These are phyloP conservation scores for Pterobdella sp. DNA, from an alignment of 2,888 invertebrate genomes.

Conservation along the genomic window DNA sequence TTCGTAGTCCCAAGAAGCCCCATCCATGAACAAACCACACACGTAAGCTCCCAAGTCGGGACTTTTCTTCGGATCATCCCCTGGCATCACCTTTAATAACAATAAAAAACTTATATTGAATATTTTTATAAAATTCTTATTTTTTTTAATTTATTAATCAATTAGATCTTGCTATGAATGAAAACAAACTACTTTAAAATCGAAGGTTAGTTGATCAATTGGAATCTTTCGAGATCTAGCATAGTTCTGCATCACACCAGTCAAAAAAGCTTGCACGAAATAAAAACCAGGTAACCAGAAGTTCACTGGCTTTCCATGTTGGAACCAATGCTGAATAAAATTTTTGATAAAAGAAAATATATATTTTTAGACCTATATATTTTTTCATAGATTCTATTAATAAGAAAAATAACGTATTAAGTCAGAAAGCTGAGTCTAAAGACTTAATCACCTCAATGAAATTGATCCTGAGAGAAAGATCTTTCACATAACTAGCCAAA, in stretches of 20 bases:
- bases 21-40: conserved; percentile 66
- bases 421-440: not conserved
- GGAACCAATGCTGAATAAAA: conserved; percentile 63
- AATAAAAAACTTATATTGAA: not conserved
- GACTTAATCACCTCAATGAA: conserved; percentile 59
- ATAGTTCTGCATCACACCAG: conserved; percentile 80
- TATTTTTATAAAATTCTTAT: not conserved
- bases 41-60: conserved; percentile 52
- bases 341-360: not conserved
- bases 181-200: conserved; percentile 46
- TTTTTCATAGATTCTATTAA: not conserved
- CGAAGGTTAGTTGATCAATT: conserved; percentile 61
- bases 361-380: not conserved
- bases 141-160: not conserved
- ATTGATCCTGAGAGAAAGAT: conserved; percentile 67
- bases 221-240: conserved; percentile 77
- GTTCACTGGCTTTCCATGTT: conserved; percentile 66
- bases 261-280: conserved; percentile 83
- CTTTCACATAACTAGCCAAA: conserved; percentile 70
- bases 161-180: not conserved
- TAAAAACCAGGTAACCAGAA: conserved; percentile 91
- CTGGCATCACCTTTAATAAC: conserved; percentile 39
- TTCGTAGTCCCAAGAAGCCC: conserved; percentile 72
- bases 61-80: conserved; percentile 48
- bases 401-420: not conserved